Percentiles rank a stretch among this genome's conserved stretches.
Evolutionary conservation across 2,888 invertebrate species (phyloP).

Genomic region (Pseudanteris insignis): DNA sequence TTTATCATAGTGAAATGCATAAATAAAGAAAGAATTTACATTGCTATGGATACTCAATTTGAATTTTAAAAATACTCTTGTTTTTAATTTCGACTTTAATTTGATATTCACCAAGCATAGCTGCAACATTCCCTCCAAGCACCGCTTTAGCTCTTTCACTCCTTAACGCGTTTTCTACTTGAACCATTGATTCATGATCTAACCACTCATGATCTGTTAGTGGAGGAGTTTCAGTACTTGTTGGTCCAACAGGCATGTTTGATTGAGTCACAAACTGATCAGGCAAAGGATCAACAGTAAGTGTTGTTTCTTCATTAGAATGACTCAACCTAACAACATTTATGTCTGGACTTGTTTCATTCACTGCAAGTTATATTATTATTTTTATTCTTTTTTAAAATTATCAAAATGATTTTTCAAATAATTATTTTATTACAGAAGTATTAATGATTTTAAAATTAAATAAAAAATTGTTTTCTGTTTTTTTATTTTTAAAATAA

Average conservation of each 20-base stretch:
- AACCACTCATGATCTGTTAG: constrained; percentile 62
- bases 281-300: constrained; percentile 62
- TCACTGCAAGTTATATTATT: no score
- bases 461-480: no score
- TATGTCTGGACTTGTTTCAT: constrained; percentile 62
- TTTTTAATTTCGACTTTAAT: no score
- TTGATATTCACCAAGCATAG: constrained; percentile 67
- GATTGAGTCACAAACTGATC: constrained; percentile 47
- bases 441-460: no score
- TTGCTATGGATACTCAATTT: no score
- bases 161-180: constrained; percentile 68
- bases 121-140: constrained; percentile 67
- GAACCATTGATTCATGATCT: constrained; percentile 68
- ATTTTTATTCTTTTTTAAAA: no score
- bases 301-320: constrained; percentile 56
- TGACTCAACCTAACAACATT: constrained; percentile 64
- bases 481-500: no score
- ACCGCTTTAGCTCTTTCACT: constrained; percentile 69
- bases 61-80: no score
- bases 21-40: no score
- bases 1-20: constrained; percentile 3
- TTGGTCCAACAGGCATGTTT: constrained; percentile 25
- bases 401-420: constrained; percentile 2
- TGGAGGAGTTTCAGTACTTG: constrained; percentile 48
- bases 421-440: no score